Conservation (phyloP, 1,140 invertebrate genomes). For the Trialeurodes vaporariorum region DNA sequence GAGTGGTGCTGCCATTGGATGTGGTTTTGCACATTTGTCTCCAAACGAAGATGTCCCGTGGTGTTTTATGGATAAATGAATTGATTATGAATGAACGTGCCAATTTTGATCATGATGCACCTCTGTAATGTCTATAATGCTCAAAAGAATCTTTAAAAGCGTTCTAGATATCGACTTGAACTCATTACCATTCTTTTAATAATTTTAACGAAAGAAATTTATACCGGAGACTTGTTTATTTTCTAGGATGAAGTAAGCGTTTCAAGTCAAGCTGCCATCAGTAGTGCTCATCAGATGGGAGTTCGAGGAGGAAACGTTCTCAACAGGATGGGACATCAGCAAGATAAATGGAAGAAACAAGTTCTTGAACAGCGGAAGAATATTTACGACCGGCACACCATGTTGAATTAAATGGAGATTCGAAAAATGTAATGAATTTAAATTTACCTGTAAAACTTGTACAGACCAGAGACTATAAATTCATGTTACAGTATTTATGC, state of each 20-base stretch:
- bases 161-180: too few species aligned
- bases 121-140: too few species aligned
- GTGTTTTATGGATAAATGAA: too few species aligned
- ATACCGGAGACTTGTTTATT: too few species aligned
- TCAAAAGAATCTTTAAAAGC: too few species aligned
- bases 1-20: too few species aligned
- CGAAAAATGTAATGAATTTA: neutral
- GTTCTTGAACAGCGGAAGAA: slow-evolving; percentile 92
- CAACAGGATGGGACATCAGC: slow-evolving; percentile 88
- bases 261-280: neutral
- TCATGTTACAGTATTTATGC: neutral
- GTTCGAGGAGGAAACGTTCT: slow-evolving; percentile 58
- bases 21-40: too few species aligned
- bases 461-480: neutral
- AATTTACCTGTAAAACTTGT: neutral
- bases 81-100: too few species aligned
- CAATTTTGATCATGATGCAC: too few species aligned
- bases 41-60: too few species aligned
- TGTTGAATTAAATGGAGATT: slow-evolving; percentile 68
- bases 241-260: slow-evolving; percentile 3
- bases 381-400: slow-evolving; percentile 94
- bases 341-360: slow-evolving; percentile 94
- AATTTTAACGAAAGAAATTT: too few species aligned
- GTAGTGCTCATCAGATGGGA: neutral
- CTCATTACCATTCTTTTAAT: too few species aligned